Evolutionary conservation across 2,888 invertebrate species (phyloP).

Genomic region (Drosophila hamatofila): DNA sequence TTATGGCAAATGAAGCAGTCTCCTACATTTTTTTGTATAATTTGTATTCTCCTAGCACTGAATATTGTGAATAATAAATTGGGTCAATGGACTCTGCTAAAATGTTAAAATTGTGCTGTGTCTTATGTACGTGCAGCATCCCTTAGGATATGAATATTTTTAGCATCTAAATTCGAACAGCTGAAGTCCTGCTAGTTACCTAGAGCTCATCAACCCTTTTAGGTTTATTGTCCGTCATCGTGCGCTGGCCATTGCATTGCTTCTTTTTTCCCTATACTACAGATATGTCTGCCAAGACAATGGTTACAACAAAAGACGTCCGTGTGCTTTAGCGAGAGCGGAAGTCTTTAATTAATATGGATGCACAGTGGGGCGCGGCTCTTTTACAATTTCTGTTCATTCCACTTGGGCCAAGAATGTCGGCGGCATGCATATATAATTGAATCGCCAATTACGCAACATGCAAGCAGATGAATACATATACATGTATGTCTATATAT

Average conservation of each 20-base stretch:
- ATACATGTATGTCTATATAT: not conserved
- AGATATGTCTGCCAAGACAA: constrained; percentile 47
- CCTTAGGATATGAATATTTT: constrained; percentile 1
- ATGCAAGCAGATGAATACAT: constrained; percentile 13
- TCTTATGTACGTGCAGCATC: constrained; percentile 17
- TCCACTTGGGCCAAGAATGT: constrained; percentile 13
- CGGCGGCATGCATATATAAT: constrained; percentile 62
- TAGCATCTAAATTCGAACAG: constrained; percentile 1
- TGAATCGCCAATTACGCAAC: constrained; percentile 75
- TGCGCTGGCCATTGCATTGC: not conserved
- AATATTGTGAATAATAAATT: not conserved
- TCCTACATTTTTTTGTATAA: not conserved
- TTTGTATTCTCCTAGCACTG: not conserved
- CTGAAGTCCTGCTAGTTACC: constrained; percentile 12
- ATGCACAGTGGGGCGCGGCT: constrained; percentile 31
- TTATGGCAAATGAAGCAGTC: not conserved
- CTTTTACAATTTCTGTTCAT: constrained; percentile 36
- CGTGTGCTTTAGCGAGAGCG: constrained; percentile 48
- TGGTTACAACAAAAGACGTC: constrained; percentile 70
- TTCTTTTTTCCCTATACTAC: not conserved
- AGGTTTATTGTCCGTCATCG: constrained; percentile 28
- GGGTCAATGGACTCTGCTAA: constrained; percentile 3
- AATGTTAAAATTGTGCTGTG: not conserved
- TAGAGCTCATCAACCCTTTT: not conserved
- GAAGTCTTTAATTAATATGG: constrained; percentile 80